Conservation (phyloP, 2,113 vertebrate genomes). For the Cyprinodon variegatus region DNA sequence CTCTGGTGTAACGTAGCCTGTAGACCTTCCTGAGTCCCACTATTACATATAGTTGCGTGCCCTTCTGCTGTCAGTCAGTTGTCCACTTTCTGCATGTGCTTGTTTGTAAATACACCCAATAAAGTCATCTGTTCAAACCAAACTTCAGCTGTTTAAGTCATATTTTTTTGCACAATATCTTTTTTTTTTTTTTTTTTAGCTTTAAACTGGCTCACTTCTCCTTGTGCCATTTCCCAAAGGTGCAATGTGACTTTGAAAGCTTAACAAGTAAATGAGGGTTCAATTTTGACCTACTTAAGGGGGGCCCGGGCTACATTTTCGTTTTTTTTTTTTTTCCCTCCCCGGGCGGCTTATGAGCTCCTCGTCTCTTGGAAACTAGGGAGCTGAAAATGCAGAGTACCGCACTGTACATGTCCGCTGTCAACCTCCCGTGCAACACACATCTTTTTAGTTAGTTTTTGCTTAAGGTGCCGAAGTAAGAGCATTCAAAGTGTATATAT, state of each 20-base stretch:
- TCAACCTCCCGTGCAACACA: conserved; percentile 35
- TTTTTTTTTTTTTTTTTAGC: conserved; percentile 31
- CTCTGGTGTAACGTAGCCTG: conserved; percentile 76
- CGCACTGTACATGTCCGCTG: conserved; percentile 41
- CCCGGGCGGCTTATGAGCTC: conserved; percentile 40
- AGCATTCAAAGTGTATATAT: conserved; percentile 54
- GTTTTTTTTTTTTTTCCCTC: conserved; percentile 30
- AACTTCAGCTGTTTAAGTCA: conserved; percentile 19
- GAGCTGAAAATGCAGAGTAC: conserved; percentile 54
- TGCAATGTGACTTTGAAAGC: conserved; percentile 75
- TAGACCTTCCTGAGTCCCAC: conserved; percentile 67
- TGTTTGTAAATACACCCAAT: conserved; percentile 86
- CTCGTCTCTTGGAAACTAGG: conserved; percentile 52
- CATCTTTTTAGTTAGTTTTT: conserved; percentile 52
- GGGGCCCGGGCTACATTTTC: conserved; percentile 55
- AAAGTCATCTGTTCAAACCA: conserved; percentile 73
- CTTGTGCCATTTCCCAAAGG: conserved; percentile 66
- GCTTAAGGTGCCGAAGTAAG: conserved; percentile 77
- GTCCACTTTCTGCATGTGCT: conserved; percentile 82
- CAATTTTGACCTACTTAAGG: conserved; percentile 63
- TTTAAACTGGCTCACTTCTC: conserved; percentile 63
- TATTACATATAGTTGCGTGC: conserved; percentile 70
- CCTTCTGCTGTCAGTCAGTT: conserved; percentile 73
- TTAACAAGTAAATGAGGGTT: conserved; percentile 63
- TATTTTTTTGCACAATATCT: not conserved